Evolutionary conservation across 2,113 vertebrate genomes (phyloP), one percentile per base, ranked within the genome.

Genomic region (Phalacrocorax pelagicus): DNA sequence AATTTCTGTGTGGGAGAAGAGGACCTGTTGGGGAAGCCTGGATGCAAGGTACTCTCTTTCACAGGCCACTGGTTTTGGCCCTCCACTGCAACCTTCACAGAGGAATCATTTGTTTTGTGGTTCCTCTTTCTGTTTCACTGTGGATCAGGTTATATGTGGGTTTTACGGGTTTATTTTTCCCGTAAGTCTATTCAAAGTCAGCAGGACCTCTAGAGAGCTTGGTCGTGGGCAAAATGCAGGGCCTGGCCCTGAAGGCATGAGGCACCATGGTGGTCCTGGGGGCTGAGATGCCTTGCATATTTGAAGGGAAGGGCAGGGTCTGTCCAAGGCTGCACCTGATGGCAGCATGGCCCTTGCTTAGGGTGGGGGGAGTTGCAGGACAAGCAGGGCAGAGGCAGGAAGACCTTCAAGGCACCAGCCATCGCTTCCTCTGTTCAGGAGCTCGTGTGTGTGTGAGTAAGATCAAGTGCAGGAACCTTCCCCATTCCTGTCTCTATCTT

Each of bases 11-110:
- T 86, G 74, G 90, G 71, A 85, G 58, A 88, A 79, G 81, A 86
- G 93, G 87, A 73, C 32, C 51, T 82, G 74, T 73, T 94, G 93
- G 85, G 57, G 87, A 94, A 88, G 49, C 46, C 49, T 46, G 27
- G 27, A 49, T 72, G 77, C 73, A 44, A 81, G 81, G 46, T 51
- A 59, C 47, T 13, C 65, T 84, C 73, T 67, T 67, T 71, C 84
- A 78, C 51, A 46, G 61, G 57, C 86, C 75, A 70, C 5, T 1
- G 38, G 11, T 75, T 91, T 87, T 91, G 69, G 36, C 86, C 82
- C 51, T 83, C 34, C 57, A 69, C 77, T 36, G 36, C n/a, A 82
- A 21, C 36, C 74, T 57, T n/a, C 12, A 4, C 5, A 26, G 78
- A 58, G 70, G 84, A 91, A 57, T 69, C 2, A 1, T 44, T 52